A percentile compares a stretch with the other conserved stretches of the same genome.
Conservation (phyloP, 2,888 invertebrate genomes). For the Pseudococcus jackbeardsleyi region DNA sequence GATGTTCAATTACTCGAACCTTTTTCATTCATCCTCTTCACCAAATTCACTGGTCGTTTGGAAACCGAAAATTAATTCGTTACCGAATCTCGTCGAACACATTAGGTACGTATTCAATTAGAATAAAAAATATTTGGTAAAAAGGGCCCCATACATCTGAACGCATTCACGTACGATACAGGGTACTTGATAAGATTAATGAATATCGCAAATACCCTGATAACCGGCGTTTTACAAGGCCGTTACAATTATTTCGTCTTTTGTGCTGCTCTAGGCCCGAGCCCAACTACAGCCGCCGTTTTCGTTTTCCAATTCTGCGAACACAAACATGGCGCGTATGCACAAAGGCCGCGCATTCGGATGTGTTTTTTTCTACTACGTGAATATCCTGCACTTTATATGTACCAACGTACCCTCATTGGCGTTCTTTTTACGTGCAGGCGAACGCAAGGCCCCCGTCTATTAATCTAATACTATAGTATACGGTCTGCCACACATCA, state of each 20-base stretch:
- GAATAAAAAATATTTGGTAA: constrained; percentile 11
- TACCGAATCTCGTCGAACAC: not conserved
- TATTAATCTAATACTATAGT: constrained; percentile 23
- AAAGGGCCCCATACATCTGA: not conserved
- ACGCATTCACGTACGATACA: not conserved
- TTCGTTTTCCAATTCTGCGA: constrained; percentile 7
- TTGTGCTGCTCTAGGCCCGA: not conserved
- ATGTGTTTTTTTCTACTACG: constrained; percentile 4
- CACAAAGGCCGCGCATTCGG: constrained; percentile 36
- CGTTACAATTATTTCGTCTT: constrained; percentile 32
- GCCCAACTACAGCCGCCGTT: not conserved
- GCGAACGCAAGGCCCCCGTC: not conserved
- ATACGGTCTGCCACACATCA: constrained; percentile 44
- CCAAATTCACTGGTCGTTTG: not conserved
- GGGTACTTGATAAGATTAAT: constrained; percentile 38
- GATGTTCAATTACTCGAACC: not conserved
- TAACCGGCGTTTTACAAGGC: constrained; percentile 14
- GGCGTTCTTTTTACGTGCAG: constrained; percentile 11
- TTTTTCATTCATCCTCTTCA: not conserved
- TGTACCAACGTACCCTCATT: constrained; percentile 10
- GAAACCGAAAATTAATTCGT: not conserved
- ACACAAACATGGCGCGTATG: constrained; percentile 17
- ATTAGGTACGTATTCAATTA: constrained; percentile 9
- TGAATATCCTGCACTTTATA: not conserved
- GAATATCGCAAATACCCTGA: constrained; percentile 39